Evolutionary conservation across 2,888 invertebrate species (phyloP).

Genomic region (Abrostola triplasia): DNA sequence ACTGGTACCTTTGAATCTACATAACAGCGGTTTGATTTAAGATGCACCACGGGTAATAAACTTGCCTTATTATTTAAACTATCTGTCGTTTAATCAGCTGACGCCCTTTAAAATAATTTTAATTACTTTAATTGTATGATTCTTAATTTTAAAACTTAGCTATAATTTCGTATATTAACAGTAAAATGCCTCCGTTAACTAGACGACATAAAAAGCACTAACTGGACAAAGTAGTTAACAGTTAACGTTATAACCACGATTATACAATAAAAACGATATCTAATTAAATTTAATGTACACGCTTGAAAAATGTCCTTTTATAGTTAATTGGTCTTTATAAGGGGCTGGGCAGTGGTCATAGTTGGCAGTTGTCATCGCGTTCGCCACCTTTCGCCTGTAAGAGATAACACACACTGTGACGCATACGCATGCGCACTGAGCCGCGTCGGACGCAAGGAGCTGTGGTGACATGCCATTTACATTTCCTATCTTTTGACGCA

Average conservation of each 20-base stretch:
- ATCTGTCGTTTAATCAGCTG: conserved; percentile 20
- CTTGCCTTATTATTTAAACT: conserved; percentile 45
- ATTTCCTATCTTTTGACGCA: conserved; percentile 70
- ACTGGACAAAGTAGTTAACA: not conserved
- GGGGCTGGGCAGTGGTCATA: conserved; percentile 27
- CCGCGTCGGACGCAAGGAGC: conserved; percentile 31
- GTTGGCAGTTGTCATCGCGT: conserved; percentile 26
- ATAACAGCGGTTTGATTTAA: conserved; percentile 31
- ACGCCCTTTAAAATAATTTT: conserved; percentile 44
- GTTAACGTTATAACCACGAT: conserved; percentile 16
- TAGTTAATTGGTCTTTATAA: conserved; percentile 61
- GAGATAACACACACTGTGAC: conserved; percentile 26
- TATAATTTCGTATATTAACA: too few species aligned
- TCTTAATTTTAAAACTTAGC: conserved; percentile 12
- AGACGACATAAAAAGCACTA: not conserved
- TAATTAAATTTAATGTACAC: conserved; percentile 52
- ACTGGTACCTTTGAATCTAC: conserved; percentile 22
- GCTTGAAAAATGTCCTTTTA: conserved; percentile 45
- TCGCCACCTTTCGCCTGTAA: conserved; percentile 45
- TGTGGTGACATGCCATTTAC: conserved; percentile 65
- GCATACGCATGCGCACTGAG: conserved; percentile 11
- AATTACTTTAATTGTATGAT: conserved; percentile 34
- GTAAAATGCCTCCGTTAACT: conserved; percentile 10
- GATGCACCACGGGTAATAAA: conserved; percentile 29
- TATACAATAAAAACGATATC: conserved; percentile 41